phyloP scores from a whole-genome alignment of 2,888 invertebrate species.

The Cosmia trapezina region DNA sequence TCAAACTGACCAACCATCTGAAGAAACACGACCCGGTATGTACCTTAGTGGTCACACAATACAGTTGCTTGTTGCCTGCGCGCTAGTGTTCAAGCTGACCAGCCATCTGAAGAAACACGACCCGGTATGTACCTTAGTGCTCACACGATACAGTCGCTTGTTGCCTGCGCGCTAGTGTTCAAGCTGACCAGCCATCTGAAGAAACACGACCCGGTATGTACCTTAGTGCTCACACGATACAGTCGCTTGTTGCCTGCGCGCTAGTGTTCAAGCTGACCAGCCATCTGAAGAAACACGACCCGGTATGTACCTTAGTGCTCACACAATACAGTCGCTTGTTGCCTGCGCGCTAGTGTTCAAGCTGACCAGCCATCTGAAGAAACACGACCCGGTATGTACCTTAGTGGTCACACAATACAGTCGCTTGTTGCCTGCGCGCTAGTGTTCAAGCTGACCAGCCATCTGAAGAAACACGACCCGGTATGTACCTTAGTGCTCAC shows the following conservation, averaged over 20 bases:
- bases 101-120: constrained; percentile 82
- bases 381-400: constrained; percentile 77
- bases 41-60: not conserved
- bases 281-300: constrained; percentile 81
- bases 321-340: not conserved
- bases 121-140: constrained; percentile 66
- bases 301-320: constrained; percentile 65
- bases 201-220: constrained; percentile 78
- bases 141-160: not conserved
- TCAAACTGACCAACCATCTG: constrained; percentile 80
- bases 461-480: constrained; percentile 80
- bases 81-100: constrained; percentile 71
- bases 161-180: constrained; percentile 46
- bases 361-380: constrained; percentile 79
- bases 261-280: constrained; percentile 74
- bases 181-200: constrained; percentile 81
- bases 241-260: not conserved
- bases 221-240: not conserved
- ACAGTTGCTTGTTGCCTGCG: not conserved
- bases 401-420: not conserved
- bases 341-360: too few species aligned
- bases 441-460: constrained; percentile 76
- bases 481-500: constrained; percentile 64
- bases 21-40: constrained; percentile 79
- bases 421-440: not conserved